Evolutionary conservation across 2,888 invertebrate species (phyloP).

Genomic region (Drosophila siamana): DNA sequence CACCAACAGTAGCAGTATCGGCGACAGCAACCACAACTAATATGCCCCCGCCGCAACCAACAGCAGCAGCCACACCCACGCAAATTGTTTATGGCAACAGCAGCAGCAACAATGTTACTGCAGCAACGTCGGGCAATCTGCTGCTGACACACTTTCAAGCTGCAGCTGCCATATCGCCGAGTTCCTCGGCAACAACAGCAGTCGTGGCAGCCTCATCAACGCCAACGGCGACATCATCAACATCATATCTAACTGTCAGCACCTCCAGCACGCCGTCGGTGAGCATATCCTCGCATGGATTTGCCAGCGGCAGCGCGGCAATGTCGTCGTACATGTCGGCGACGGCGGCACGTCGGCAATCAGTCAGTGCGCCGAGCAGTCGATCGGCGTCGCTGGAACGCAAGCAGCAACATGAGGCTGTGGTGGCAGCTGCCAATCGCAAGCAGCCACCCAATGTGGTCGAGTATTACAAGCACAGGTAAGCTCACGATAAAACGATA

Average conservation of each 20-base stretch:
- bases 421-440: slow-evolving; percentile 64
- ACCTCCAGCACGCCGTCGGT: slow-evolving; percentile 52
- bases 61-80: slow-evolving; percentile 59
- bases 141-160: slow-evolving; percentile 63
- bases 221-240: slow-evolving; percentile 19
- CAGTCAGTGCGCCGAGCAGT: slow-evolving; percentile 81
- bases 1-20: slow-evolving; percentile 28
- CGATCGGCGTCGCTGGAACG: slow-evolving; percentile 84
- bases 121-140: slow-evolving; percentile 49
- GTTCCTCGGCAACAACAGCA: slow-evolving; percentile 36
- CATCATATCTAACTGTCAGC: slow-evolving; percentile 59
- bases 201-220: slow-evolving; percentile 33
- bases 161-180: slow-evolving; percentile 41
- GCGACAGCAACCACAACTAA: slow-evolving; percentile 53
- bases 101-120: slow-evolving; percentile 33
- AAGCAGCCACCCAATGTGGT: slow-evolving; percentile 79
- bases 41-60: slow-evolving; percentile 79
- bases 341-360: slow-evolving; percentile 69
- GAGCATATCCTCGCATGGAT: slow-evolving; percentile 70
- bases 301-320: slow-evolving; percentile 68
- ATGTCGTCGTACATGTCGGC: slow-evolving; percentile 71
- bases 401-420: slow-evolving; percentile 65
- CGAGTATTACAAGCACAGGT: slow-evolving; percentile 73
- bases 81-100: slow-evolving; percentile 57
- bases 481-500: no score